A percentile compares a stretch with the other conserved stretches of the same genome.
Evolutionary conservation across 2,888 invertebrate species (phyloP).

Genomic region (Spodoptera littoralis): DNA sequence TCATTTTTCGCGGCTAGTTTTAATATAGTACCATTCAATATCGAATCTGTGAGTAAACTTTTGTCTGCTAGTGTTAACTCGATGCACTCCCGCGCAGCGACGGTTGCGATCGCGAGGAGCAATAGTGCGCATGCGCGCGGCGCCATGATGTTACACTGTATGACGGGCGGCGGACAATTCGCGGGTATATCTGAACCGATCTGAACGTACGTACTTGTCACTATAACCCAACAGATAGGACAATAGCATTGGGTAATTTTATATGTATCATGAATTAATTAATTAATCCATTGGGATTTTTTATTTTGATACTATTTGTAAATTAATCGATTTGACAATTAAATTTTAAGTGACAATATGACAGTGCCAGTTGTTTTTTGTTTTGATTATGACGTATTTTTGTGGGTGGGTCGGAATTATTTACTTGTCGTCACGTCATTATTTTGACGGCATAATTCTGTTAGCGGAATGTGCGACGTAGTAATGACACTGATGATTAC

Average conservation of each 20-base stretch:
- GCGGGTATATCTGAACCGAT: slow-evolving; percentile 64
- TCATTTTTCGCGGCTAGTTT: slow-evolving; percentile 73
- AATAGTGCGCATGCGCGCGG: slow-evolving; percentile 81
- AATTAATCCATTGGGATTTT: slow-evolving; percentile 25
- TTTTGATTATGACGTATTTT: slow-evolving; percentile 24
- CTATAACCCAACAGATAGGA: slow-evolving; percentile 47
- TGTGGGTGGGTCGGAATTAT: slow-evolving; percentile 34
- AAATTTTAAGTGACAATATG: not conserved
- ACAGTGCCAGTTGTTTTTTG: not conserved
- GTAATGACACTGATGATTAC: slow-evolving; percentile 30
- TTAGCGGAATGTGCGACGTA: slow-evolving; percentile 26
- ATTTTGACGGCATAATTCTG: slow-evolving; percentile 1
- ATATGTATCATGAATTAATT: slow-evolving; percentile 24
- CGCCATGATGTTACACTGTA: slow-evolving; percentile 78
- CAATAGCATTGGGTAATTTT: slow-evolving; percentile 68
- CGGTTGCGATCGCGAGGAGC: slow-evolving; percentile 63
- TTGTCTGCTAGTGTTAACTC: slow-evolving; percentile 79
- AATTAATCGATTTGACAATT: slow-evolving; percentile 22
- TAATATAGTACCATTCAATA: slow-evolving; percentile 77
- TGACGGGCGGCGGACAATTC: slow-evolving; percentile 67
- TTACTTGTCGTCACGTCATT: slow-evolving; percentile 15
- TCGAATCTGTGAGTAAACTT: slow-evolving; percentile 69
- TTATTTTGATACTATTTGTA: slow-evolving; percentile 22
- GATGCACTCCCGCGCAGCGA: slow-evolving; percentile 79
- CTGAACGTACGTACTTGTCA: slow-evolving; percentile 48